Base-by-base conservation (phyloP, 2,113 vertebrate species). In the Leptodactylus fuscus region DNA sequence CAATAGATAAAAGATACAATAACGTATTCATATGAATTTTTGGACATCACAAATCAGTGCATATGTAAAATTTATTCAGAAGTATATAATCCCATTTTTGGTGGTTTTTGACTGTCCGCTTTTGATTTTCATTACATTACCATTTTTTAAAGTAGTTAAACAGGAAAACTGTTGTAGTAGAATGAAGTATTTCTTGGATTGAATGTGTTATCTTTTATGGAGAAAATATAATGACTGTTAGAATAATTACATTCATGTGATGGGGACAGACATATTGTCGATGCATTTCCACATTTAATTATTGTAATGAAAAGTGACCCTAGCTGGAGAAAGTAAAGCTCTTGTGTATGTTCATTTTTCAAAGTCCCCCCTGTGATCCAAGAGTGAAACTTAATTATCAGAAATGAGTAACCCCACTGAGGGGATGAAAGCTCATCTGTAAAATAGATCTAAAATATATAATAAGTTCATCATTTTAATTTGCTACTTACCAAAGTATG, bases 261-360 rank as follows among this genome's bases (percentile, higher is more conserved):
- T 44, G 70, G n/a, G 18, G 34, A 73, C 24, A 73, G 32, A 80
- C 77, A 60, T 80, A 60, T 58, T 79, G 76, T 36, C 34, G 13
- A 36, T 18, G 29, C 34, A n/a, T 62, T 60, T 49, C 29, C 76
- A 41, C 36, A 80, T 70, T 82, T 82, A 49, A 82, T 82, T 70
- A 70, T n/a, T 15, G 27, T 29, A 34, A 49, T 69, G 81, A 69
- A 70, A 69, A 70, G 13, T 46, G 24, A 60, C 60, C 27, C 22
- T 82, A 82, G 41, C 46, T 70, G 53, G 8, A 36, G 41, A 51
- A 70, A 34, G 46, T 70, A 51, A 53, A 16, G 32, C 65, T 49
- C 44, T 29, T 20, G 27, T 13, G 32, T 49, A 5, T 41, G 20
- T 11, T 51, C 44, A 27, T 27, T 60, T 27, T 60, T 60, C 58